Evolutionary conservation across 1,140 invertebrate species (phyloP).

Genomic region (Drosophila funebris): DNA sequence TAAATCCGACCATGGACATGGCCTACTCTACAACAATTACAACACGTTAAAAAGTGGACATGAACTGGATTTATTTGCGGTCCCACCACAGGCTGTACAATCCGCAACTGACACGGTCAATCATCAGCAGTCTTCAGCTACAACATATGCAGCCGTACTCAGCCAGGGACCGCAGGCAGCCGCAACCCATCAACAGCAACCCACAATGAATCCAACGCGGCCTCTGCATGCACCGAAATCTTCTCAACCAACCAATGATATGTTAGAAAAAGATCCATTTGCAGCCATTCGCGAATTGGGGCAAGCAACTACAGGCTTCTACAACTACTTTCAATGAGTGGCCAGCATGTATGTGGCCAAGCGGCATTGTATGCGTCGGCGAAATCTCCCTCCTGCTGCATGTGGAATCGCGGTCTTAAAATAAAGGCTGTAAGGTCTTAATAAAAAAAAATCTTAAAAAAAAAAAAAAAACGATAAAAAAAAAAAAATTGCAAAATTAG

Average conservation of each 20-base stretch:
- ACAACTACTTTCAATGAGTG: constrained; percentile 83
- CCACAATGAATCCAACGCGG: constrained; percentile 29
- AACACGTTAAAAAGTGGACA: constrained; percentile 55
- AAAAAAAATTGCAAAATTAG: constrained; percentile 54
- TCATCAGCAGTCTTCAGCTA: constrained; percentile 61
- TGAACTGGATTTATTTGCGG: constrained; percentile 72
- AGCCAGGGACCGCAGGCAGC: constrained; percentile 78
- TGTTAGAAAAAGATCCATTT: constrained; percentile 82
- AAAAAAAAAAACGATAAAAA: constrained; percentile 48
- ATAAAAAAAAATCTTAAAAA: constrained; percentile 49
- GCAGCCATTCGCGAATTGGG: constrained; percentile 81
- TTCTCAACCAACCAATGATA: constrained; percentile 44
- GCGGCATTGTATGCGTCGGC: constrained; percentile 8
- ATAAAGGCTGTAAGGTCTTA: constrained; percentile 32
- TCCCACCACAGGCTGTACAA: constrained; percentile 30
- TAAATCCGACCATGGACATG: constrained; percentile 65
- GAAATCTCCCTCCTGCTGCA: constrained; percentile 39
- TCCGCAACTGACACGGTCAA: constrained; percentile 31
- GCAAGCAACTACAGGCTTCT: constrained; percentile 82
- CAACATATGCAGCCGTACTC: constrained; percentile 84
- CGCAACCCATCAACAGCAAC: constrained; percentile 30
- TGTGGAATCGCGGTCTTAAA: constrained; percentile 54
- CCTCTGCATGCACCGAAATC: constrained; percentile 36
- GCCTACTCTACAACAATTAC: constrained; percentile 74
- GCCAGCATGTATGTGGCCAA: background rate